These are phyloP conservation scores for Drosophila multiciliata DNA, from an alignment of 2,888 invertebrate species.

Conservation along the genomic window DNA sequence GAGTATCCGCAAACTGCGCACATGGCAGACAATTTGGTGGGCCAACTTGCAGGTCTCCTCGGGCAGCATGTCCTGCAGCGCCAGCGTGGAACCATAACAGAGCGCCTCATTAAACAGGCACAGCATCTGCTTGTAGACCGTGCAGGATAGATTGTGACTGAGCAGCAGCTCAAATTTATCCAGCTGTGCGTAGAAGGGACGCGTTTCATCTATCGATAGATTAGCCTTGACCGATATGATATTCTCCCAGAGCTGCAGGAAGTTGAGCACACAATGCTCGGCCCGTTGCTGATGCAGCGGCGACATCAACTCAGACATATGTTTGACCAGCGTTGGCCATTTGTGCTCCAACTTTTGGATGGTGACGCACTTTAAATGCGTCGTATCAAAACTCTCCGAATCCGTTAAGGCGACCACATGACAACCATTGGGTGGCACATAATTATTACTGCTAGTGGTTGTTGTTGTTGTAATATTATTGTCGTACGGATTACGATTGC, in stretches of 20 bases:
- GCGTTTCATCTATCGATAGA: constrained; percentile 94
- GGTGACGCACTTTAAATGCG: constrained; percentile 93
- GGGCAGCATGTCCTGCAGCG: constrained; percentile 93
- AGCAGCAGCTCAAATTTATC: constrained; percentile 91
- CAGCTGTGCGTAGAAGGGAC: constrained; percentile 94
- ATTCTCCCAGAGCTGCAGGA: constrained; percentile 94
- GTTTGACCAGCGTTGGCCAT: constrained; percentile 92
- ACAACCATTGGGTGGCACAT: constrained; percentile 69
- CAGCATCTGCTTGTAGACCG: constrained; percentile 93
- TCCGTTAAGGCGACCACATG: constrained; percentile 87
- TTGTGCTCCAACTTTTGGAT: constrained; percentile 93
- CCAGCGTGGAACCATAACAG: constrained; percentile 95
- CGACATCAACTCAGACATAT: constrained; percentile 85
- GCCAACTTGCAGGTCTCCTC: constrained; percentile 95
- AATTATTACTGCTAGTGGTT: constrained; percentile 35
- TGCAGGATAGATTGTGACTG: constrained; percentile 90
- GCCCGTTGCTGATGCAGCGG: constrained; percentile 82
- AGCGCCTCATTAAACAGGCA: constrained; percentile 95
- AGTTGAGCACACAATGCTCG: constrained; percentile 91
- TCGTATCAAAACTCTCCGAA: constrained; percentile 93
- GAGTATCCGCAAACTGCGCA: constrained; percentile 91
- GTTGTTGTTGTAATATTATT: neutral
- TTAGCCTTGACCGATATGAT: constrained; percentile 96
- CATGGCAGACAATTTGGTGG: constrained; percentile 93
- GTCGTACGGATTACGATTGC: constrained; percentile 22